A percentile compares a stretch with the other conserved stretches of the same genome.
These are phyloP conservation scores for Smutsia temminckii DNA, from an alignment of 2,797 vertebrate species.

Conservation along the genomic window DNA sequence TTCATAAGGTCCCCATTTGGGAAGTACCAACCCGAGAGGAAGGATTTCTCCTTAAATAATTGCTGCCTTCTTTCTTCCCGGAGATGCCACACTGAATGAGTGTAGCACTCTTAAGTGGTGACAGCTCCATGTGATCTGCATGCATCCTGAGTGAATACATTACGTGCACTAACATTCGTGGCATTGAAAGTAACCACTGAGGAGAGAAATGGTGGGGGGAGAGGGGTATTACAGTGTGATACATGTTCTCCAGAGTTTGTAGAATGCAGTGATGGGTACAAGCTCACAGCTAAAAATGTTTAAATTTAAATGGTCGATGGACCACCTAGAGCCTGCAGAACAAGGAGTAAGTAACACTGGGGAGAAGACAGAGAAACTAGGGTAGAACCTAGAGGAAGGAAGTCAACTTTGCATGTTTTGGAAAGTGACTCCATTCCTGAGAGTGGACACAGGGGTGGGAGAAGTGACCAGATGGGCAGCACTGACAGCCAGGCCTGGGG, in stretches of 20 bases:
- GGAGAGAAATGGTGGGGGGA: background rate
- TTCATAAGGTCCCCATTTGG: background rate
- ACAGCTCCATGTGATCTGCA: background rate
- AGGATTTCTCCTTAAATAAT: background rate
- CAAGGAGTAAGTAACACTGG: background rate
- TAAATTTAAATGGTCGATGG: background rate
- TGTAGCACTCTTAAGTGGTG: background rate
- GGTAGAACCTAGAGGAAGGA: background rate
- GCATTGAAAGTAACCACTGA: background rate
- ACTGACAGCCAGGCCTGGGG: accelerated
- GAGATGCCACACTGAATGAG: background rate
- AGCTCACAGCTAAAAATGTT: background rate
- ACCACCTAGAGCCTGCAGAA: background rate
- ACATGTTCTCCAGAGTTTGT: background rate
- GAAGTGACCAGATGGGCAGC: background rate
- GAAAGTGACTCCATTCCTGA: background rate
- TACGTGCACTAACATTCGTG: background rate
- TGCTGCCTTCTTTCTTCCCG: background rate
- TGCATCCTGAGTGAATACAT: background rate
- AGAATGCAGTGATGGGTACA: background rate
- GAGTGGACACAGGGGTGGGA: too few species aligned
- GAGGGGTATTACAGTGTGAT: background rate
- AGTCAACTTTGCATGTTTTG: background rate
- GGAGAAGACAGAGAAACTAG: background rate
- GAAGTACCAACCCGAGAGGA: background rate